Evolutionary conservation across 30 jellyfish, hydroid and myxozoan species (phyloP).

Genomic region (Hydractinia symbiolongicarpus): DNA sequence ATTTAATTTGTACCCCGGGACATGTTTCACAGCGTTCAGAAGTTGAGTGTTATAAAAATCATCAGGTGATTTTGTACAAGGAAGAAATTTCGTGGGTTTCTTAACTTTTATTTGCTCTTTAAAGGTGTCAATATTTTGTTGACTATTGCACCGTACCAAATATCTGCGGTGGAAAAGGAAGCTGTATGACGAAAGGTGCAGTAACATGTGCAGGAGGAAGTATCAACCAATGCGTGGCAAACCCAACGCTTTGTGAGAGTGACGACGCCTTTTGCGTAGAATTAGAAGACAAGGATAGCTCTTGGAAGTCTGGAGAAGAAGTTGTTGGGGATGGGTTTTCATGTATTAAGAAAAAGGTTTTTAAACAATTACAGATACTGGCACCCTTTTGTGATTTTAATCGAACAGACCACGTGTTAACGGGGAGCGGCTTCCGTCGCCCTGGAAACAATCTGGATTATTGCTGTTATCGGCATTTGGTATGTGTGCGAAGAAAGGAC

Average conservation of each 20-base stretch:
- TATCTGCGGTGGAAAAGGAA: conserved; percentile 9
- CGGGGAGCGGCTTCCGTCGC: neutral
- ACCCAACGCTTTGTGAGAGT: conserved; percentile 39
- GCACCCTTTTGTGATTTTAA: conserved; percentile 39
- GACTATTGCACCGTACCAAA: conserved; percentile 29
- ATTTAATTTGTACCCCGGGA: too few relatives aligned
- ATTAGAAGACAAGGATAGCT: conserved; percentile 18
- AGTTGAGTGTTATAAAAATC: too few relatives aligned
- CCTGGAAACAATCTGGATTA: conserved; percentile 36
- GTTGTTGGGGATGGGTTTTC: conserved; percentile 41
- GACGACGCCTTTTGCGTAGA: conserved; percentile 38
- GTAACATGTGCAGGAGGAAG: conserved; percentile 26
- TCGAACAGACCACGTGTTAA: conserved; percentile 19
- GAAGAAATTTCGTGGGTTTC: too few relatives aligned
- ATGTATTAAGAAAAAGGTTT: conserved; percentile 32
- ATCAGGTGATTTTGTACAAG: too few relatives aligned
- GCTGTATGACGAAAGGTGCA: conserved; percentile 26
- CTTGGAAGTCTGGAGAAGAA: conserved; percentile 26
- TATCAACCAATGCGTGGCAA: conserved; percentile 47
- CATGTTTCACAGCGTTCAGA: too few relatives aligned
- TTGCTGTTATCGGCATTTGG: conserved; percentile 43
- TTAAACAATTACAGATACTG: neutral
- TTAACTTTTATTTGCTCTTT: neutral
- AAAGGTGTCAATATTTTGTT: conserved; percentile 58
- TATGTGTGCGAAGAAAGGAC: conserved; percentile 24